Percentiles rank a stretch among this genome's conserved stretches.
Conservation (phyloP, 2,797 vertebrate species). For the Oreochromis mossambicus region DNA sequence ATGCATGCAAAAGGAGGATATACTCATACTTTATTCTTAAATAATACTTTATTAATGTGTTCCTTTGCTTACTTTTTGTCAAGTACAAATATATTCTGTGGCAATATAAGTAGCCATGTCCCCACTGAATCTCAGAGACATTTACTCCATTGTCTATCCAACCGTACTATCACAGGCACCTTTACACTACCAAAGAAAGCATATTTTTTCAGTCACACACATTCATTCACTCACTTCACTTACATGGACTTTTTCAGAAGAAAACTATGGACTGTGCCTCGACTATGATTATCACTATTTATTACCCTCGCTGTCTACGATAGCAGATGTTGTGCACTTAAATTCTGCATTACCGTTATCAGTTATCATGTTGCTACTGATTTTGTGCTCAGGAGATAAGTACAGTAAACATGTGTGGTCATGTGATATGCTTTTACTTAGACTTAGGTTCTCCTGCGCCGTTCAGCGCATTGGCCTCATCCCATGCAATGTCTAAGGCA, state of each 20-base stretch:
- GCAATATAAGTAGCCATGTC: not conserved
- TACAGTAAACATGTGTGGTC: not conserved
- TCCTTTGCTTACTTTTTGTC: not conserved
- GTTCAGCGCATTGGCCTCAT: not conserved
- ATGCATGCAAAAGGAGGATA: not conserved
- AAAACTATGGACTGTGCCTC: not conserved
- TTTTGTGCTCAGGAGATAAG: not conserved
- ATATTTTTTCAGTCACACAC: not conserved
- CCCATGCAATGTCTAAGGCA: accelerated
- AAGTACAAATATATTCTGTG: not conserved
- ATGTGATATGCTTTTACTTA: not conserved
- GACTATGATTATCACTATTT: not conserved
- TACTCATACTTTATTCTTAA: not conserved
- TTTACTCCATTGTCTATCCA: not conserved
- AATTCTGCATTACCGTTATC: not conserved
- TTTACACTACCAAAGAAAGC: not conserved
- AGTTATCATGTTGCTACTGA: not conserved
- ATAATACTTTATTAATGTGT: not conserved
- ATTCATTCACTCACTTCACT: not conserved
- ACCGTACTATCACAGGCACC: not conserved
- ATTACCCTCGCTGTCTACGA: not conserved
- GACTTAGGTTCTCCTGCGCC: not conserved
- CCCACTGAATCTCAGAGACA: not conserved
- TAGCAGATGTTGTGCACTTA: not conserved
- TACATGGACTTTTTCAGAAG: not conserved